These are phyloP conservation scores for Rhagophthalmus giganteus DNA, from an alignment of 2,888 invertebrate species.

Conservation along the genomic window DNA sequence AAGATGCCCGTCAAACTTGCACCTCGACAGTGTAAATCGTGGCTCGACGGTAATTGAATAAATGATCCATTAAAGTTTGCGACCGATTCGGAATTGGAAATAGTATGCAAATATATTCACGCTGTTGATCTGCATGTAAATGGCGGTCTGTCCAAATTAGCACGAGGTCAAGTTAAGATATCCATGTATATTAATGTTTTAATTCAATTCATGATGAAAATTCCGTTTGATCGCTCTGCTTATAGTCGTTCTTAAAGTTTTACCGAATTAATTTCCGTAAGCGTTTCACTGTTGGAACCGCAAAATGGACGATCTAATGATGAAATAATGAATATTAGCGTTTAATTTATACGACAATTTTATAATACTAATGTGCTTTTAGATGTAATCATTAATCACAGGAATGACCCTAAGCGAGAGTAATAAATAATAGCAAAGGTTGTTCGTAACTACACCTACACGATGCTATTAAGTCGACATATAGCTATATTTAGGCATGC, in stretches of 20 bases:
- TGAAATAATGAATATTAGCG: constrained; percentile 21
- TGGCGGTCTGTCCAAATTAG: constrained; percentile 39
- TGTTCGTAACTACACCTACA: constrained; percentile 30
- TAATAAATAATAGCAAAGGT: constrained; percentile 28
- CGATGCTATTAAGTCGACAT: constrained; percentile 28
- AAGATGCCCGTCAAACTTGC: background rate
- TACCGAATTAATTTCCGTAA: background rate
- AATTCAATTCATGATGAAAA: constrained; percentile 11
- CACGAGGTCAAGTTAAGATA: constrained; percentile 39
- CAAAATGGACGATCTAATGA: constrained; percentile 8
- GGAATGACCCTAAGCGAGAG: constrained; percentile 26
- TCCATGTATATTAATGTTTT: constrained; percentile 41
- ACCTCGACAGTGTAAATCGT: background rate
- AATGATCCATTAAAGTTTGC: constrained; percentile 27
- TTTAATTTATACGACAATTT: constrained; percentile 21
- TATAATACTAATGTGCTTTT: constrained; percentile 28
- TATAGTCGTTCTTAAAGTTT: constrained; percentile 1
- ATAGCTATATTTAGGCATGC: constrained; percentile 31
- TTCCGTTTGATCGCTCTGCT: background rate
- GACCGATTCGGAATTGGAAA: constrained; percentile 28
- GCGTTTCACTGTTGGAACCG: background rate
- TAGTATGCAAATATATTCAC: constrained; percentile 43
- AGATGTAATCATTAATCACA: constrained; percentile 30
- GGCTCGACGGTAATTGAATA: constrained; percentile 16
- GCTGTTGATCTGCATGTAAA: constrained; percentile 44